Evolutionary conservation across 2,888 invertebrate species (phyloP).

Genomic region (Tanypteryx hageni): DNA sequence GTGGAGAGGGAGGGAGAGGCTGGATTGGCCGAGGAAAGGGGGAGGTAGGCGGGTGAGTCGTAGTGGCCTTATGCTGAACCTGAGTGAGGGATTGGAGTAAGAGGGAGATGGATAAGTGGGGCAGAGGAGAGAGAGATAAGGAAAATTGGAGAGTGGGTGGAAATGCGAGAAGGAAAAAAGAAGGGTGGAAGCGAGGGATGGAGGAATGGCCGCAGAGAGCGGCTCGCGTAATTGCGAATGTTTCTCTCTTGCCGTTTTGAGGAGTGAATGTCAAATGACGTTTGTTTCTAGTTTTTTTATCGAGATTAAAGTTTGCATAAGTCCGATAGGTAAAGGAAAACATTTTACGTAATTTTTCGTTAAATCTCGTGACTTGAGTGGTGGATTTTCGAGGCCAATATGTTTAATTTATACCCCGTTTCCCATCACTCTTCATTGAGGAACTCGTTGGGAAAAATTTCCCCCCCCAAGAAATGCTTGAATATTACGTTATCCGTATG

Average conservation of each 20-base stretch:
- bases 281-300: no score
- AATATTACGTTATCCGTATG: no score
- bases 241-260: background rate
- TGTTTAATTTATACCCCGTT: no score
- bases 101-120: background rate
- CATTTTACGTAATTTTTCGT: no score
- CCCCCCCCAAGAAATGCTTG: no score
- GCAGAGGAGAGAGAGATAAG: background rate
- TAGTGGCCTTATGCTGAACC: background rate
- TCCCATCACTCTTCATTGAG: no score
- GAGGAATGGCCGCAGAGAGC: background rate
- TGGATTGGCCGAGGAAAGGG: background rate
- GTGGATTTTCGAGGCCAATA: no score
- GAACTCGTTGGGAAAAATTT: no score
- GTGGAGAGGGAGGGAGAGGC: background rate
- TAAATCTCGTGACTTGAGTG: no score
- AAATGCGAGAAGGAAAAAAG: background rate
- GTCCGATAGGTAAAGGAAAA: no score
- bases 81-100: background rate
- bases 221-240: background rate
- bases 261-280: no score
- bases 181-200: background rate
- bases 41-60: background rate
- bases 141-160: background rate
- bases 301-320: no score